Percentiles rank a stretch among this genome's conserved stretches.
Conservation (phyloP, 2,888 invertebrate genomes). For the Nomada fucata region DNA sequence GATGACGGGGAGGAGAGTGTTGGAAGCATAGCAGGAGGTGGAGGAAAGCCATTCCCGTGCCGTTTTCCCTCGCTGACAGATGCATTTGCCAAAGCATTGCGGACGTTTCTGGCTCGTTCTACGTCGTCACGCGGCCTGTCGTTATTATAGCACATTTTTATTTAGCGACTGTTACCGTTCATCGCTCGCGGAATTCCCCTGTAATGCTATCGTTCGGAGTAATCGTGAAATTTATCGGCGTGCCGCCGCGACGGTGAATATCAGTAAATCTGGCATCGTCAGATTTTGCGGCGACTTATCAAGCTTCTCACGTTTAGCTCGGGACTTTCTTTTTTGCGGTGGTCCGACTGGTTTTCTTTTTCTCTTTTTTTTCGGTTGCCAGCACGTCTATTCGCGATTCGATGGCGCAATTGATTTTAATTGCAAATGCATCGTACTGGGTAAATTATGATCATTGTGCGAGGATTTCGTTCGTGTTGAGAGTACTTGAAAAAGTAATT, state of each 20-base stretch:
- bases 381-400: background rate
- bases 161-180: conserved; percentile 62
- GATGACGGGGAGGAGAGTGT: conserved; percentile 24
- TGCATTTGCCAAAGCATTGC: conserved; percentile 78
- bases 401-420: too few species aligned
- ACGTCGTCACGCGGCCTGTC: conserved; percentile 71
- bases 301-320: background rate
- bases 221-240: conserved; percentile 47
- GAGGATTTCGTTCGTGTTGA: too few species aligned
- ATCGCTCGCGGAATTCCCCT: conserved; percentile 35
- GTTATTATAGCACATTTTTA: conserved; percentile 75
- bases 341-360: too few species aligned
- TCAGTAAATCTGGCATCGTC: conserved; percentile 21
- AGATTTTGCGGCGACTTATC: background rate
- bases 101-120: conserved; percentile 72
- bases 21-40: conserved; percentile 35
- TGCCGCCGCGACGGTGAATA: conserved; percentile 3
- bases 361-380: background rate
- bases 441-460: too few species aligned
- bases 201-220: conserved; percentile 50
- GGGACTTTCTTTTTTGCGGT: too few species aligned
- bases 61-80: conserved; percentile 78
- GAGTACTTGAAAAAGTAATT: too few species aligned
- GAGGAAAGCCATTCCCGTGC: conserved; percentile 76
- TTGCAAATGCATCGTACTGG: too few species aligned